Base-by-base conservation (phyloP, 2,888 invertebrate species). In the Eristalis arbustorum region DNA sequence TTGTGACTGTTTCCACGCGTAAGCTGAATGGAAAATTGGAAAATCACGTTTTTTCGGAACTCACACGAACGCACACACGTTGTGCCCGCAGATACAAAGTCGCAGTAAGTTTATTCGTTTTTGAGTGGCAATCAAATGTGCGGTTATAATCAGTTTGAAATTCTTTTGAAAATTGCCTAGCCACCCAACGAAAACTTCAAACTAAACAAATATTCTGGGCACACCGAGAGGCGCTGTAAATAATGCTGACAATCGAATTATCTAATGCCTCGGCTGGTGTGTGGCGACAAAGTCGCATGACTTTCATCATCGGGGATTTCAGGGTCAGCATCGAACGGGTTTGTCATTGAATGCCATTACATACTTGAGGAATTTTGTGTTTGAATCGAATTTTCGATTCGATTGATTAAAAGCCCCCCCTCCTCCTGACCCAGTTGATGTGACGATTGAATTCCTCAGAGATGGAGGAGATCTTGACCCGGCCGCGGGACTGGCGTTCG, bases 391-490 rank as follows among this genome's bases (percentile, higher is more conserved):
- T 14, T 42, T 42, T 42, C 42, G 42, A 42, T 49, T 57, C 63
- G 69, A 77, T 71, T 77, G 42, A 59, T 59, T 57, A 18, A 75
- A 59, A 69, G 25, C 23, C 25, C 59, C 57, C 62, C 72, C 72
- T 72, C 40, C 57, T 76, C 67, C 72, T 72, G 79, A 72, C 79
- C 79, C 49, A 79, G n/a, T 49, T 78, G 64, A 34, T 25, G 63
- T 59, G 59, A 59, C 59, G 59, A 23, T n/a, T 56, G 64, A 71
- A 57, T 69, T 57, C 40, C 42, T 14, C 18, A n/a, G n/a, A 49
- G n/a, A 49, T 18, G 49, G 49, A 18, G 4, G 6, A 49, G 49
- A 49, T 49, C 49, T 49, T 49, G 49, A 49, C 49, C 49, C 49
- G 49, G 25, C 64, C 31, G n/a, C 31, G 57, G 66, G 28, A 28